Conservation (phyloP, 2,113 vertebrate genomes). For the Burhinus oedicnemus region DNA sequence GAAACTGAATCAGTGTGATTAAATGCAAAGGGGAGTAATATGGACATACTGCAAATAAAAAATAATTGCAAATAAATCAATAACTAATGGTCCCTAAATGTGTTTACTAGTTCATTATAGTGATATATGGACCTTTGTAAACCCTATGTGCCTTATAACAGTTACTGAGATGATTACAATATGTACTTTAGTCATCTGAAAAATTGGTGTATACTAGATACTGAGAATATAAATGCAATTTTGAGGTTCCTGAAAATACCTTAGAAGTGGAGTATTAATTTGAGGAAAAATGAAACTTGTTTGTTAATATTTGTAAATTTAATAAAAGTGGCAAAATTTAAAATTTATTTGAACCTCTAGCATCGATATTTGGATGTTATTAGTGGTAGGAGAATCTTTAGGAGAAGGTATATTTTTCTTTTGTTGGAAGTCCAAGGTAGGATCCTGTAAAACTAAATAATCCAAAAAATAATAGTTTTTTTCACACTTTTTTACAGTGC, state of each 20-base stretch:
- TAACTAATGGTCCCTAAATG: constrained; percentile 63
- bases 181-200: neutral
- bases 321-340: neutral
- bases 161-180: constrained; percentile 39
- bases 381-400: neutral
- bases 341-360: neutral
- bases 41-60: neutral
- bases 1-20: neutral
- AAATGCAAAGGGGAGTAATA: neutral
- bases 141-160: constrained; percentile 3
- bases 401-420: neutral
- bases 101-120: constrained; percentile 52
- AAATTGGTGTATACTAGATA: neutral
- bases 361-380: neutral
- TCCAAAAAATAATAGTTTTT: neutral
- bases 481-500: neutral
- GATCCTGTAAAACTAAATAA: neutral
- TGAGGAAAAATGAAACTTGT: neutral
- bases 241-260: neutral
- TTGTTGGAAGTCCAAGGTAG: neutral
- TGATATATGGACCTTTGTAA: constrained; percentile 38
- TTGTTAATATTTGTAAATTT: neutral
- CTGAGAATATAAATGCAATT: neutral
- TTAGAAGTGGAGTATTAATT: neutral
- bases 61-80: constrained; percentile 70